Conservation (phyloP, 2,797 vertebrate genomes). For the Aeoliscus strigatus region DNA sequence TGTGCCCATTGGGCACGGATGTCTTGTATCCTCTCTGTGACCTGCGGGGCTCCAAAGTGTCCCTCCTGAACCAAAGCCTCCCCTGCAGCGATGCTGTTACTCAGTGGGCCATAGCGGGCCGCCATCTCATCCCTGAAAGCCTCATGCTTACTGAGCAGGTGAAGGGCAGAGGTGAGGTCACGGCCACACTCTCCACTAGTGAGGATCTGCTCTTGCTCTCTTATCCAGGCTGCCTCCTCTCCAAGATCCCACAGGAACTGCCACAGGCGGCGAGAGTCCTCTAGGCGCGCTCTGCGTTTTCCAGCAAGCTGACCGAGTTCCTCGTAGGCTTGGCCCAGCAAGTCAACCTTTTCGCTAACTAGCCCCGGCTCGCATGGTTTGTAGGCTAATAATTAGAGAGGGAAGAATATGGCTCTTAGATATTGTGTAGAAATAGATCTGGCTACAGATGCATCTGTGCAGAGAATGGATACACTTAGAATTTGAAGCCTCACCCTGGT, state of each 20-base stretch:
- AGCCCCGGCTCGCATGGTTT: conserved; percentile 88
- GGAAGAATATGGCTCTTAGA: conserved; percentile 4
- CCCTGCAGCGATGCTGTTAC: conserved; percentile 82
- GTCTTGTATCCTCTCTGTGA: conserved; percentile 78
- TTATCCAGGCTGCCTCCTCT: conserved; percentile 90
- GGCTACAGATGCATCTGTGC: background rate
- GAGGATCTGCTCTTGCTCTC: conserved; percentile 91
- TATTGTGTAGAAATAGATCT: conserved; percentile 5
- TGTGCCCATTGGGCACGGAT: conserved; percentile 74
- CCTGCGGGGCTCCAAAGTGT: conserved; percentile 78
- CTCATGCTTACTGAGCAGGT: conserved; percentile 88
- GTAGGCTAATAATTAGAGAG: conserved; percentile 73
- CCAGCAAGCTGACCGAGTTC: conserved; percentile 81
- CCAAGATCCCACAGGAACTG: conserved; percentile 93
- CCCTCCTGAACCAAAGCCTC: conserved; percentile 80
- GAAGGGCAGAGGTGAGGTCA: conserved; percentile 84
- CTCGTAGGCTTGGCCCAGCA: conserved; percentile 80
- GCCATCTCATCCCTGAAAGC: conserved; percentile 91
- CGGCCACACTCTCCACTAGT: conserved; percentile 85
- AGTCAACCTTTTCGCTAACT: conserved; percentile 80
- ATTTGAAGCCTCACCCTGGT: conserved; percentile 73
- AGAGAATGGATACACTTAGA: conserved; percentile 2
- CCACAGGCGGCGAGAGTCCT: conserved; percentile 88
- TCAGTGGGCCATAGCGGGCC: conserved; percentile 82
- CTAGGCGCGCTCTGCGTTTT: conserved; percentile 74